Base-by-base conservation (phyloP, 1,140 invertebrate species). In the Cecropterus lyciades region DNA sequence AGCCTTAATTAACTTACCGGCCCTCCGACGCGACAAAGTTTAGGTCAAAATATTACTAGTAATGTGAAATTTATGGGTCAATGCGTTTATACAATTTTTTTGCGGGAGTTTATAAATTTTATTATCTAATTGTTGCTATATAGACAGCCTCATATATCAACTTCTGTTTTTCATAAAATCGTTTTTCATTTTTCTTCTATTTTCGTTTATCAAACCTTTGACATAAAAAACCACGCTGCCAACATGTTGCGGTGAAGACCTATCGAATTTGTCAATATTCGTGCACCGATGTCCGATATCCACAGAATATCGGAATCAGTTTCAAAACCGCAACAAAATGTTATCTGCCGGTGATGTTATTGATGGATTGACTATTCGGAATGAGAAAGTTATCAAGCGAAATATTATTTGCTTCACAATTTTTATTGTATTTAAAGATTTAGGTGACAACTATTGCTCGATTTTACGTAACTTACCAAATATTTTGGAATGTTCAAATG, bases 261-360 rank as follows among this genome's bases (percentile, higher is more conserved):
- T 53, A 73, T 77, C 72, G 71, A 79, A 79, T 56, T 55, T 73
- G 73, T 79, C 77, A 64, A 79, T 72, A 56, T 52, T 27, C 27
- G 52, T 65, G 53, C 40, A 46, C 24, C 42, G 42, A 52, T 53
- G 56, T 20, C 30, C 37, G 33, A 37, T 16, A 24, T 24, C 20
- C 20, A 24, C 20, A 5, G 9, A 7, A 33, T 33, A 75, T 72
- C 69, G 65, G 73, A 79, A 75, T 76, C 71, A 71, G 43, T 73
- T 72, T 72, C 68, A 17, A 10, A 33, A 79, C 76, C 76, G 69
- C 76, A 72, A 64, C 52, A 45, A 59, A 75, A 72, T 69, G 73
- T 57, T 37, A 37, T 49, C 57, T 49, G 57, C 17, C 33, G 9
- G 10, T 8, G 37, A 51, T 40, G 33, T 14, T 49, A 51, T 27